Percentiles rank a stretch among this genome's conserved stretches.
Evolutionary conservation across 1,140 invertebrate genomes (phyloP).

Genomic region (Scaptomyza montana): DNA sequence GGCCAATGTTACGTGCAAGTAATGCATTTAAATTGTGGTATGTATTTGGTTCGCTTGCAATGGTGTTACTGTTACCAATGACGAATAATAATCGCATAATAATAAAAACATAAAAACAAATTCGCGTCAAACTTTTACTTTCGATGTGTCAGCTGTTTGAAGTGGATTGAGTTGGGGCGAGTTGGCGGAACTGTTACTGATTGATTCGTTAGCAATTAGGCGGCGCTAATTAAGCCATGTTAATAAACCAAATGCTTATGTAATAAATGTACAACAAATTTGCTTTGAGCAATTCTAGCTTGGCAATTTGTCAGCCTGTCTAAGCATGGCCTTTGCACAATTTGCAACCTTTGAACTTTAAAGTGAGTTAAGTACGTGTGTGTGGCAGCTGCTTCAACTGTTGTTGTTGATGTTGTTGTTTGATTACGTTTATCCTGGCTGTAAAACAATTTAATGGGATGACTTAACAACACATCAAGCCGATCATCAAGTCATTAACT

Average conservation of each 20-base stretch:
- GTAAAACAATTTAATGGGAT: constrained; percentile 7
- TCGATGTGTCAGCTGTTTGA: constrained; percentile 34
- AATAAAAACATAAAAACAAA: constrained; percentile 33
- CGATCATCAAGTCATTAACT: constrained; percentile 26
- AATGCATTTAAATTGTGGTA: constrained; percentile 65
- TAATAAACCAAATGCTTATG: constrained; percentile 70
- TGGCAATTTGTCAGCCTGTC: constrained; percentile 53
- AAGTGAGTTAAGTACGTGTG: constrained; percentile 38
- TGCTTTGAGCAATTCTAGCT: constrained; percentile 58
- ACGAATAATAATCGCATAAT: constrained; percentile 12
- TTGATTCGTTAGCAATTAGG: constrained; percentile 26
- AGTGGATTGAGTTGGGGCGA: not conserved
- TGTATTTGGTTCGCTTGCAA: constrained; percentile 57
- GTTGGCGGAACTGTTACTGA: constrained; percentile 13
- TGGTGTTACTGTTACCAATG: constrained; percentile 28
- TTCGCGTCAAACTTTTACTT: constrained; percentile 61
- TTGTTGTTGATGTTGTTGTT: constrained; percentile 23
- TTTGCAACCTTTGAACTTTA: constrained; percentile 43
- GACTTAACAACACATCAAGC: not conserved
- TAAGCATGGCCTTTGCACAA: constrained; percentile 32
- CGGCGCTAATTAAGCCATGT: constrained; percentile 56
- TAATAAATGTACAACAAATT: constrained; percentile 38
- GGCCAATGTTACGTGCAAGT: constrained; percentile 66
- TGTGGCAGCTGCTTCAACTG: constrained; percentile 30
- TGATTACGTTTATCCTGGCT: constrained; percentile 24